Percentiles rank a stretch among this genome's conserved stretches.
Evolutionary conservation across 2,888 invertebrate species (phyloP).

Genomic region (Drosophila affinis): DNA sequence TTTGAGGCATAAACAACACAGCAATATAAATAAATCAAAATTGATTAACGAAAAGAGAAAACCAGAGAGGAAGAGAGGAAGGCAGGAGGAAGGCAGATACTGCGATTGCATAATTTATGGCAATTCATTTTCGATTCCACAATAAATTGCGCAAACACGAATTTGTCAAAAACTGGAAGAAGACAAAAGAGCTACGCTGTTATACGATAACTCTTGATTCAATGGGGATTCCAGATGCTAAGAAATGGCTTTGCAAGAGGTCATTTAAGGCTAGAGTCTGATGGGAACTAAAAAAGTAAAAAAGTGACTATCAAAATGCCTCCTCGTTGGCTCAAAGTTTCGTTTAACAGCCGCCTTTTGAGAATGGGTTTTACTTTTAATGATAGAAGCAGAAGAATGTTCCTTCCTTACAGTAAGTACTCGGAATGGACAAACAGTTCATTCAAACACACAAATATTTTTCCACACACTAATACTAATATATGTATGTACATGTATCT

Average conservation of each 20-base stretch:
- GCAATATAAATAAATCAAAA: slow-evolving; percentile 31
- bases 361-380: neutral
- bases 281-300: no score
- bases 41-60: neutral
- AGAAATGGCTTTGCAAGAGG: no score
- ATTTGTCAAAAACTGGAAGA: neutral
- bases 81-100: neutral
- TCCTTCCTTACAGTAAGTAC: slow-evolving; percentile 75
- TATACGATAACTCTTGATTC: neutral
- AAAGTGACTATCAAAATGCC: no score
- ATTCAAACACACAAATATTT: slow-evolving; percentile 21
- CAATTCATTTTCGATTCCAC: neutral
- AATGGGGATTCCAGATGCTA: no score
- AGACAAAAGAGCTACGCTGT: neutral
- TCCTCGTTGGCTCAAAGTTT: no score
- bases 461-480: slow-evolving; percentile 12
- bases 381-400: slow-evolving; percentile 51
- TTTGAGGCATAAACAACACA: slow-evolving; percentile 1
- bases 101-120: neutral
- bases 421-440: slow-evolving; percentile 26
- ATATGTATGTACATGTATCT: slow-evolving; percentile 15
- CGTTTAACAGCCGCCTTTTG: neutral
- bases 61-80: neutral
- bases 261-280: no score
- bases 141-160: neutral